Conservation (phyloP, 1,140 invertebrate species). For the Scaptomyza pallida region DNA sequence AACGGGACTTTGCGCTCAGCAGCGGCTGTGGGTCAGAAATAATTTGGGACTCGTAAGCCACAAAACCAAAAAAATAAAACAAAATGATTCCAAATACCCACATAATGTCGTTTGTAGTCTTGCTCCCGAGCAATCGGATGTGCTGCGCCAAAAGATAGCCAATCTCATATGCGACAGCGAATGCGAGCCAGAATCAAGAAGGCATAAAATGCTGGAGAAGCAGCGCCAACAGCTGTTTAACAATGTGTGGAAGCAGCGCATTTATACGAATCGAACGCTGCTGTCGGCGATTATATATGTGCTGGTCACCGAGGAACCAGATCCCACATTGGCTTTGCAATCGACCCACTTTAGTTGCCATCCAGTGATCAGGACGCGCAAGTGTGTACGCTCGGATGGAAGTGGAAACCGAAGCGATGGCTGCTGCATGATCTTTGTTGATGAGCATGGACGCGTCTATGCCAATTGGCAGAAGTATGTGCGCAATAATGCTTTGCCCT, state of each 20-base stretch:
- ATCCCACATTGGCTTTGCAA: slow-evolving; percentile 47
- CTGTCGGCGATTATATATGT: slow-evolving; percentile 76
- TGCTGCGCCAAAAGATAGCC: slow-evolving; percentile 65
- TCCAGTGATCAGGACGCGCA: slow-evolving; percentile 72
- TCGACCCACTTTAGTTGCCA: slow-evolving; percentile 66
- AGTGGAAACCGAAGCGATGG: slow-evolving; percentile 57
- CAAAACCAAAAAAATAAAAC: too few relatives aligned
- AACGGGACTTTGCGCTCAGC: slow-evolving; percentile 72
- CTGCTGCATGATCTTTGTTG: slow-evolving; percentile 78
- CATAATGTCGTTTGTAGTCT: slow-evolving; percentile 40
- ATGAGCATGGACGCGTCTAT: slow-evolving; percentile 72
- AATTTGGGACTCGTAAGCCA: slow-evolving; percentile 77
- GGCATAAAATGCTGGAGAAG: slow-evolving; percentile 25
- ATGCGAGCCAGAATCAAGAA: slow-evolving; percentile 22
- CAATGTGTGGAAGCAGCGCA: slow-evolving; percentile 72
- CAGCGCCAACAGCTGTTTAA: slow-evolving; percentile 56
- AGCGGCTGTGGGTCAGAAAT: slow-evolving; percentile 64
- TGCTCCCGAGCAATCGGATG: slow-evolving; percentile 51
- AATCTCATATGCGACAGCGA: slow-evolving; percentile 37
- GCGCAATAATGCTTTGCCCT: slow-evolving; percentile 59
- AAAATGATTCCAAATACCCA: too few relatives aligned
- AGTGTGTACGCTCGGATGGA: slow-evolving; percentile 45
- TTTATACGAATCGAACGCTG: slow-evolving; percentile 66
- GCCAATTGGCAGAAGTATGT: slow-evolving; percentile 67
- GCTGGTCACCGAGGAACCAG: slow-evolving; percentile 59